Conservation (phyloP, 2,888 invertebrate genomes). For the Agrypnus murinus region DNA sequence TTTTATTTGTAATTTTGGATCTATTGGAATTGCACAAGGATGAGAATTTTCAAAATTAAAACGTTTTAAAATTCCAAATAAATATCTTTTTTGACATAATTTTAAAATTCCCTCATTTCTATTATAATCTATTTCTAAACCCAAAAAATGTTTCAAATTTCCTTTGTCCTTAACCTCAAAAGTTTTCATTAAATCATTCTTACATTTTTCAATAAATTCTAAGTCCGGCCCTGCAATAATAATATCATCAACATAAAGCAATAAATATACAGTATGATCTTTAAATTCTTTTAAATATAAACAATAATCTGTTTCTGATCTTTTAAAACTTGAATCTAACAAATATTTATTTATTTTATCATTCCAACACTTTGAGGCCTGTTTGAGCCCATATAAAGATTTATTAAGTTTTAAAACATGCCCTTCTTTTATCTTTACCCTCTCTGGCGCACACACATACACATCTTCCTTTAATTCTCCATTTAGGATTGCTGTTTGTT, state of each 20-base stretch:
- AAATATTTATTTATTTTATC: slow-evolving; percentile 35
- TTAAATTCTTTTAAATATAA: slow-evolving; percentile 9
- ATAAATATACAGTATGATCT: not conserved
- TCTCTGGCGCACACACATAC: too few relatives aligned
- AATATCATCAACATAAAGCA: slow-evolving; percentile 8
- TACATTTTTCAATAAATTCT: not conserved
- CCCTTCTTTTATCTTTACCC: slow-evolving; percentile 16
- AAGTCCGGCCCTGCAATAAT: not conserved
- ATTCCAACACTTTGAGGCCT: slow-evolving; percentile 42
- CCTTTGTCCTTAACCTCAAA: slow-evolving; percentile 52
- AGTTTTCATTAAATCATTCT: not conserved
- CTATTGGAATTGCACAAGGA: not conserved
- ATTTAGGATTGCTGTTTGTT: slow-evolving; percentile 54
- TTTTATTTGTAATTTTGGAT: not conserved
- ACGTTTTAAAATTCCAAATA: slow-evolving; percentile 34
- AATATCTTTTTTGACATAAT: slow-evolving; percentile 35
- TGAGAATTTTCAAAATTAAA: slow-evolving; percentile 46
- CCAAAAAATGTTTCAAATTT: slow-evolving; percentile 49
- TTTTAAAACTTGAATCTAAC: slow-evolving; percentile 7
- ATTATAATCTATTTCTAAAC: slow-evolving; percentile 50
- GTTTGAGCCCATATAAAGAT: slow-evolving; percentile 40
- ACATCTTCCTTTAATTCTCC: too few relatives aligned
- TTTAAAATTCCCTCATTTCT: slow-evolving; percentile 40
- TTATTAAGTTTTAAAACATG: slow-evolving; percentile 32
- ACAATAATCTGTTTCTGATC: slow-evolving; percentile 26